phyloP scores from a whole-genome alignment of 2,797 vertebrate species.

The Sebastes itinus region DNA sequence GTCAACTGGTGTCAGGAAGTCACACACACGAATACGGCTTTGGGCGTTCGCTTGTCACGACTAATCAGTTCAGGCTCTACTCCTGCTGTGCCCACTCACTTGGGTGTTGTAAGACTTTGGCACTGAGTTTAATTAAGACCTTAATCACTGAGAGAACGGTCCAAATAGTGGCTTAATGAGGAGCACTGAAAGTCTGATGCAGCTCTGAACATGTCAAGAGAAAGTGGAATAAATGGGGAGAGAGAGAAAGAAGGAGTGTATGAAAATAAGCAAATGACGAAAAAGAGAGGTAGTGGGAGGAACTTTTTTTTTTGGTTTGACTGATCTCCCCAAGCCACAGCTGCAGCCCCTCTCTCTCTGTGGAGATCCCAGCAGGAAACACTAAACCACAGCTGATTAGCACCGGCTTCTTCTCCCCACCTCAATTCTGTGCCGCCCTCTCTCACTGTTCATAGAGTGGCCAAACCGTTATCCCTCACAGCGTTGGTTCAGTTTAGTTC shows the following conservation, averaged over 20 bases:
- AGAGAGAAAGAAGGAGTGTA: neutral
- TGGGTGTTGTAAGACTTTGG: conserved; percentile 46
- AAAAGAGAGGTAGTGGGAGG: conserved; percentile 10
- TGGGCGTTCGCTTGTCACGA: conserved; percentile 44
- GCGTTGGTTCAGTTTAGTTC: neutral
- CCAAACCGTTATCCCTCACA: conserved; percentile 2
- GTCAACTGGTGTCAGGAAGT: conserved; percentile 58
- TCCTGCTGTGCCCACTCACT: conserved; percentile 63
- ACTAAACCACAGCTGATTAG: conserved; percentile 65
- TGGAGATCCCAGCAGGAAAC: conserved; percentile 59
- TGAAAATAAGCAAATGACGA: neutral
- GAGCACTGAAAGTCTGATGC: conserved; percentile 18
- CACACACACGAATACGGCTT: conserved; percentile 29
- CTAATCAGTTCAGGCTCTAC: conserved; percentile 38
- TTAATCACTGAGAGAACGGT: conserved; percentile 32
- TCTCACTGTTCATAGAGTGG: neutral
- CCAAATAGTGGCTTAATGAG: conserved; percentile 59
- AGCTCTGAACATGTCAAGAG: neutral
- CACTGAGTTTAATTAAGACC: conserved; percentile 61
- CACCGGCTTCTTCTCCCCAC: conserved; percentile 41
- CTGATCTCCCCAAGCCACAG: conserved; percentile 45
- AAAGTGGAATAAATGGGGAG: neutral
- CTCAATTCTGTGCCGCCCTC: conserved; percentile 18
- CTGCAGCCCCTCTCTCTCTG: conserved; percentile 54
- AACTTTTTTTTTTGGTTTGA: conserved; percentile 21